Conservation (phyloP, 37 sponge, comb jelly and placozoan genomes). For the Sycon ciliatum region DNA sequence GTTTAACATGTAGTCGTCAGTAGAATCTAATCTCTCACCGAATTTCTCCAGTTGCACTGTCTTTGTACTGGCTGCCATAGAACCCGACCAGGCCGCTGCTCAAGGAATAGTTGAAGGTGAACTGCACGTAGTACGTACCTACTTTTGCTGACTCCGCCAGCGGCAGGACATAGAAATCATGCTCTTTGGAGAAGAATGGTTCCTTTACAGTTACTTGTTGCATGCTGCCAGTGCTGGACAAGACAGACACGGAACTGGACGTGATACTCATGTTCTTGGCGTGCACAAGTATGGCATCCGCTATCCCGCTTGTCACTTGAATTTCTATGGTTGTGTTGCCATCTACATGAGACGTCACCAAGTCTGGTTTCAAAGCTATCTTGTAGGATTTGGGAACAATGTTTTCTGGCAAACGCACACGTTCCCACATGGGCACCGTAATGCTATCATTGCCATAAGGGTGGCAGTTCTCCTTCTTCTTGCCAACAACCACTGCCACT, state of each 20-base stretch:
- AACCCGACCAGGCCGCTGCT: constrained; percentile 57
- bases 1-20: no score
- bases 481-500: constrained; percentile 25
- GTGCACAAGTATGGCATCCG: constrained; percentile 43
- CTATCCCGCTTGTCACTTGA: constrained; percentile 13
- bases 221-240: not conserved
- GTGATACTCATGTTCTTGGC: constrained; percentile 49
- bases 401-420: constrained; percentile 49
- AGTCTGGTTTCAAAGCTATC: constrained; percentile 41
- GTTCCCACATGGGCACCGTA: constrained; percentile 39
- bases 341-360: constrained; percentile 31
- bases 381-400: constrained; percentile 42
- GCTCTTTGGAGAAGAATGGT: not conserved
- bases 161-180: constrained; percentile 51
- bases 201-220: not conserved
- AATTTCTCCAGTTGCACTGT: constrained; percentile 17
- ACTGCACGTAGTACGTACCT: constrained; percentile 18
- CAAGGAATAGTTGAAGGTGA: constrained; percentile 42
- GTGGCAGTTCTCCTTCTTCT: not conserved
- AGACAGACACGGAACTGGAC: not conserved
- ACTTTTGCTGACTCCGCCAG: not conserved
- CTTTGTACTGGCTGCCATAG: constrained; percentile 62
- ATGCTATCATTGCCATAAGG: not conserved
- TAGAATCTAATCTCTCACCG: no score
- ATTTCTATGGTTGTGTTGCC: constrained; percentile 39